These are phyloP conservation scores for Smittia sp. DNA, from an alignment of 2,888 invertebrate species.

Conservation along the genomic window DNA sequence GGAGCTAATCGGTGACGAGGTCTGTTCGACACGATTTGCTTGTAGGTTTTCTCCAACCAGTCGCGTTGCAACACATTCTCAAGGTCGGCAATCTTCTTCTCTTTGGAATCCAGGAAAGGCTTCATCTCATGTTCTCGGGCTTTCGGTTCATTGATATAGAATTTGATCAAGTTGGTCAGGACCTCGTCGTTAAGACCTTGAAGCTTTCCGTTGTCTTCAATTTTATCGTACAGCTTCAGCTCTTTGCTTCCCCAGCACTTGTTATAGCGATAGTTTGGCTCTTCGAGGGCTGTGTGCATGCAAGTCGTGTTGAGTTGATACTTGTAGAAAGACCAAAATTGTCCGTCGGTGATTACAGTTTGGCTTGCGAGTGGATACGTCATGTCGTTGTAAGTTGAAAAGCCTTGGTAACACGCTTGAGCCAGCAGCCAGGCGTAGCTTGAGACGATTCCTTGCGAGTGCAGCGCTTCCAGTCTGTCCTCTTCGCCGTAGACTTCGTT, in stretches of 20 bases:
- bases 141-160: constrained; percentile 69
- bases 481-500: constrained; percentile 55
- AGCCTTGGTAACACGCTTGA: constrained; percentile 82
- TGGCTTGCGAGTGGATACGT: constrained; percentile 90
- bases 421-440: constrained; percentile 78
- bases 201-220: constrained; percentile 66
- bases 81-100: constrained; percentile 65
- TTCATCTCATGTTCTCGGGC: constrained; percentile 63
- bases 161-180: constrained; percentile 67
- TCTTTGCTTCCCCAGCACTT: constrained; percentile 75
- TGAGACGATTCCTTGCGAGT: constrained; percentile 71
- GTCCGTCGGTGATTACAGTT: constrained; percentile 84
- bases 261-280: constrained; percentile 69
- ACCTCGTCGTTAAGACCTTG: constrained; percentile 78
- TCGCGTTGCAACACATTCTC: constrained; percentile 64
- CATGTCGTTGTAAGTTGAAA: constrained; percentile 84
- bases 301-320: constrained; percentile 89
- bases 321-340: constrained; percentile 77
- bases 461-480: constrained; percentile 64
- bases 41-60: constrained; percentile 69
- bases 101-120: constrained; percentile 66
- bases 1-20: constrained; percentile 61
- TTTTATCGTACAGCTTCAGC: constrained; percentile 68
- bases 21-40: constrained; percentile 67
- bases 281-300: constrained; percentile 62